These are phyloP conservation scores for Kradibia gibbosae DNA, from an alignment of 1,140 invertebrate genomes.

Conservation along the genomic window DNA sequence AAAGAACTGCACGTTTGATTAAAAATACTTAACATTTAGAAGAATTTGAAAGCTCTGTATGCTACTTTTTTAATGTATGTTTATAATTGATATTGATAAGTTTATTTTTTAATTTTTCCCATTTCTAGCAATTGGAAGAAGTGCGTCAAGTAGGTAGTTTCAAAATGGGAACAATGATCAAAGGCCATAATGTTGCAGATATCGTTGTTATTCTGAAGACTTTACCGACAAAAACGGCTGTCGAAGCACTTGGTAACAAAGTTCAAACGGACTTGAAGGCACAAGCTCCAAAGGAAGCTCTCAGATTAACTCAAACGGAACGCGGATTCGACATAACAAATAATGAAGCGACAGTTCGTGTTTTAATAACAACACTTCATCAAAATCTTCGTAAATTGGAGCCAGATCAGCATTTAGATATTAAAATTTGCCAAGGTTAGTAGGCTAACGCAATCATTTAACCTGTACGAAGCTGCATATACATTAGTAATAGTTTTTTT, in stretches of 20 bases:
- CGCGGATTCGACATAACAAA: constrained; percentile 88
- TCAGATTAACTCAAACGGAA: constrained; percentile 79
- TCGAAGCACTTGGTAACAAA: constrained; percentile 92
- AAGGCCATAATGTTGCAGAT: constrained; percentile 95
- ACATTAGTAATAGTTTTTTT: constrained; percentile 24
- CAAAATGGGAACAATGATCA: constrained; percentile 98
- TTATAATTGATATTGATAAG: too few species aligned
- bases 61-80: constrained; percentile 20
- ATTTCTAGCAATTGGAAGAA: constrained; percentile 94
- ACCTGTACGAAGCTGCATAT: constrained; percentile 17
- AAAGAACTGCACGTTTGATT: neutral
- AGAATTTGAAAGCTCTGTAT: constrained; percentile 46
- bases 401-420: constrained; percentile 78
- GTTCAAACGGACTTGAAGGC: constrained; percentile 82
- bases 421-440: constrained; percentile 70
- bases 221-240: constrained; percentile 94
- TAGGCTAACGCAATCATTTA: neutral
- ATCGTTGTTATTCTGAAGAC: constrained; percentile 99
- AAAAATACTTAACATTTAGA: neutral
- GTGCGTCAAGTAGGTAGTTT: constrained; percentile 97
- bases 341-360: constrained; percentile 87
- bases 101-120: too few species aligned
- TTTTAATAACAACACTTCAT: constrained; percentile 93
- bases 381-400: constrained; percentile 95
- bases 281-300: constrained; percentile 75